A percentile compares a stretch with the other conserved stretches of the same genome.
Conservation (phyloP, 2,113 vertebrate genomes). For the Hemicordylus capensis region DNA sequence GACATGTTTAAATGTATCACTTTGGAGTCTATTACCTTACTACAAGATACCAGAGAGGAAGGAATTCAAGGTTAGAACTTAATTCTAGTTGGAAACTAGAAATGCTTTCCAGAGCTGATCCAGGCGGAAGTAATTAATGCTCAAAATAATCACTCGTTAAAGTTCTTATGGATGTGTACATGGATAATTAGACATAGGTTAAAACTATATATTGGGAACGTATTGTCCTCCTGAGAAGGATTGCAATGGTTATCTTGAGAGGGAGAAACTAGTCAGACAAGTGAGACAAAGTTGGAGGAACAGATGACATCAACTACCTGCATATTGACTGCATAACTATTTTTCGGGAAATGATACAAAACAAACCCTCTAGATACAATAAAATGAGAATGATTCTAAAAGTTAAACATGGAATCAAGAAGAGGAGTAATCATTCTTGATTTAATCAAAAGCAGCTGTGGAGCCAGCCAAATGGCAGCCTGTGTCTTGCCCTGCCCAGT, state of each 20-base stretch:
- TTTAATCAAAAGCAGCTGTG: too few relatives aligned
- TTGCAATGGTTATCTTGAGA: neutral
- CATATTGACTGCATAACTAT: neutral
- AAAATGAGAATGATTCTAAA: too few relatives aligned
- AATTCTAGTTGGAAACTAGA: too few relatives aligned
- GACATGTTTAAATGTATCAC: slow-evolving; percentile 37
- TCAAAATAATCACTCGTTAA: slow-evolving; percentile 26
- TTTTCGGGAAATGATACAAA: neutral
- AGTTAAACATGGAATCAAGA: neutral
- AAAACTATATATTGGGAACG: neutral
- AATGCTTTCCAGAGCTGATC: slow-evolving; percentile 16
- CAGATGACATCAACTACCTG: neutral
- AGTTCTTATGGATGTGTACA: neutral
- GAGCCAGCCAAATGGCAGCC: too few relatives aligned
- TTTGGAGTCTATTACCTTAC: slow-evolving; percentile 1
- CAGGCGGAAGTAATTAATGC: neutral
- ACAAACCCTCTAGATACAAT: neutral
- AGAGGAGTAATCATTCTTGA: neutral
- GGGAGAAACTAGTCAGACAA: neutral
- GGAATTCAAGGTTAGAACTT: slow-evolving; percentile 12
- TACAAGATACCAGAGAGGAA: slow-evolving; percentile 26
- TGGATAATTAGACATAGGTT: neutral
- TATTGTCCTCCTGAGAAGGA: neutral
- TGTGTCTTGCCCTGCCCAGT: too few relatives aligned
- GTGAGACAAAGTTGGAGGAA: neutral